Evolutionary conservation across 30 jellyfish, hydroid and myxozoan species (phyloP), one percentile per base, ranked within the genome.

Genomic region (Phacellophora camtschatica): DNA sequence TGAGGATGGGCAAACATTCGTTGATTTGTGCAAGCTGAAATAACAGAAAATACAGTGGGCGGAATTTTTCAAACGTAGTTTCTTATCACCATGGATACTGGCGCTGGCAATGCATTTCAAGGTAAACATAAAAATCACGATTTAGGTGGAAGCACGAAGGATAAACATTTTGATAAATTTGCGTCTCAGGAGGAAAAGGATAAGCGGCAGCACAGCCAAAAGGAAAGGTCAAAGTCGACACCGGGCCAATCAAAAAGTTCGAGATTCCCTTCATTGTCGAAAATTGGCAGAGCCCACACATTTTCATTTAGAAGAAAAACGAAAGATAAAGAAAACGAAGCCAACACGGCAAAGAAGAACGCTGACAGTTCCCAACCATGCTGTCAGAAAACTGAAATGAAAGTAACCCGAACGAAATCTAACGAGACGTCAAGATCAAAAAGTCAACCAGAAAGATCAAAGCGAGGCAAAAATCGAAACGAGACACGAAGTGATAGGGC

Each of bases 281-380:
- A 55, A 30, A 46, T 80, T 9, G 91, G 91, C 0, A 65, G 79
- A 42, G 32, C 91, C 4, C 74, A 80, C 69, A 55, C 91, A 23
- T 80, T 80, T 29, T 62, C 76, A 27, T 62, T 80, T 37, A 63
- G 91, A 1, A 57, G 66, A 30, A 80, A 80, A 37, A 13, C 81
- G 59, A 80, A 80, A 31, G 91, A 66, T 22, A 80, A 64, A 16
- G 91, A 80, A 3, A 35, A n/a, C 18, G 77, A 80, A 23, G 49
- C 34, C 82, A 75, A 45, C 25, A 46, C 22, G 58, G 78, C 58
- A 20, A 58, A 37, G 24, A 31, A 27, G 31, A 53, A 55, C 15
- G 45, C 36, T 33, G 39, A 62, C 32, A 46, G 32, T 0, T 16
- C 16, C 9, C 67, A 41, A 1, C 29, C 18, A 35, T 22, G 13